Evolutionary conservation across 2,888 invertebrate species (phyloP), one percentile per base, ranked within the genome.

Genomic region (Ceratothoa steindachneri): DNA sequence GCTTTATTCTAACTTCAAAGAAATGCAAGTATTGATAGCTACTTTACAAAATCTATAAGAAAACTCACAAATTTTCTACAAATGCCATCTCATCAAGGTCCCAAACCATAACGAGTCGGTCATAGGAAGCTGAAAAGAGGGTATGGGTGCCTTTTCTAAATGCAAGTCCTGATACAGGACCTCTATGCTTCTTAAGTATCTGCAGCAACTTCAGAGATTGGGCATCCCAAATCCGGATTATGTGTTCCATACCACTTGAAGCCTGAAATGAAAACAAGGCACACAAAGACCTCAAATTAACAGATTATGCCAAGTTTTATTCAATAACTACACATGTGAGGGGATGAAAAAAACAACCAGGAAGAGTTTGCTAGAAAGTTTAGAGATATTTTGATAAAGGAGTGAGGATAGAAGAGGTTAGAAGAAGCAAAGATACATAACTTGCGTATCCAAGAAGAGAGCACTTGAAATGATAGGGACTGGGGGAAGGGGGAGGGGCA

Each of bases 21-120:
- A n/a, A n/a, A n/a, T n/a, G n/a, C n/a, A n/a, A n/a, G n/a, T n/a
- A n/a, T n/a, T n/a, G n/a, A n/a, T n/a, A n/a, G n/a, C n/a, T n/a
- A n/a, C n/a, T n/a, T n/a, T n/a, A n/a, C n/a, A n/a, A n/a, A n/a
- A n/a, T n/a, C n/a, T n/a, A n/a, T n/a, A n/a, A n/a, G n/a, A n/a
- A n/a, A n/a, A n/a, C n/a, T n/a, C n/a, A 93, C 87, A 97, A 86
- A 70, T 94, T 93, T 86, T 98, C 97, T 9, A 97, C 92, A 85
- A 96, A 97, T 1, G 93, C 91, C 93, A 96, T 93, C 84, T 98
- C 97, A 86, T 95, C 93, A 71, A 97, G 86, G 80, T 93, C 93
- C 98, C 98, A 99, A 73, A 96, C 90, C 87, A 96, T 95, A 0
- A 97, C 91, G 19, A 91, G 89, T 80, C 90, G 83, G 81, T 88